These are phyloP conservation scores for Ciconia stormi DNA, from an alignment of 2,113 vertebrate species.

Conservation along the genomic window DNA sequence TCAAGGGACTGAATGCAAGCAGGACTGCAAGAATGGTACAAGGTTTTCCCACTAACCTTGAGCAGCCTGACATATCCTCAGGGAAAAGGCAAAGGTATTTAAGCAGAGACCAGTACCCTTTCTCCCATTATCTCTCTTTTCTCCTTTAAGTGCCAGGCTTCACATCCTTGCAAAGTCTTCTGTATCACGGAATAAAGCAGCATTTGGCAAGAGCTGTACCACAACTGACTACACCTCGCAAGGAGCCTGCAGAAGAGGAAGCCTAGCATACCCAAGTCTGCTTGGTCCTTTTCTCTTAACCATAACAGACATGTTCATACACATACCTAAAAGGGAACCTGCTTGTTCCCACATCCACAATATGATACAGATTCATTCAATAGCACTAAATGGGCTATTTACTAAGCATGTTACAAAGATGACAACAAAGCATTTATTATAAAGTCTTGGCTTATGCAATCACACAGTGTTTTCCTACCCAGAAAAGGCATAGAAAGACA, in stretches of 20 bases:
- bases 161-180: not conserved
- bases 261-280: not conserved
- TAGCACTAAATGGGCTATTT: not conserved
- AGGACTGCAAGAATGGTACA: not conserved
- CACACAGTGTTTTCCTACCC: not conserved
- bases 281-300: accelerated
- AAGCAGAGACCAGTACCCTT: not conserved
- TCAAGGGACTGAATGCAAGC: accelerated
- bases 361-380: no score
- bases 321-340: accelerated
- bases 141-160: not conserved
- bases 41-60: not conserved
- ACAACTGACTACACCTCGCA: accelerated
- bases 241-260: not conserved
- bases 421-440: not conserved
- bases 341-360: not conserved
- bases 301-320: accelerated
- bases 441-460: not conserved
- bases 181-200: accelerated
- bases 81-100: not conserved
- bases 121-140: not conserved
- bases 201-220: not conserved
- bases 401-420: not conserved
- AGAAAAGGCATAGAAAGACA: not conserved
- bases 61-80: not conserved